Evolutionary conservation across 2,888 invertebrate genomes (phyloP).

Genomic region (Deilephila porcellus): DNA sequence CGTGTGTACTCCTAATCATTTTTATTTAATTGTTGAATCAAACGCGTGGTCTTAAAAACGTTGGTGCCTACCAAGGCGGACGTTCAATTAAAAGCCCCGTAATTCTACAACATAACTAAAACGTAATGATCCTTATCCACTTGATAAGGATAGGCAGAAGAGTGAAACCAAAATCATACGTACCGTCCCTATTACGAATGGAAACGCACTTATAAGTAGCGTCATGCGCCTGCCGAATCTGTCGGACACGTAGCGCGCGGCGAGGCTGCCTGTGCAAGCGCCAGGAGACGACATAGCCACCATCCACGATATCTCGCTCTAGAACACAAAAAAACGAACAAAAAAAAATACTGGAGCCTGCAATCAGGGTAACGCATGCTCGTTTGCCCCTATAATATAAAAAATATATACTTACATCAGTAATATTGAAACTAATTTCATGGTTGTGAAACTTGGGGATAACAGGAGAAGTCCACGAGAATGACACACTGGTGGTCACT

Average conservation of each 20-base stretch:
- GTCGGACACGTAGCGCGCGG: conserved; percentile 57
- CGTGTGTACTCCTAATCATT: too few species aligned
- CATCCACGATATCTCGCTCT: conserved; percentile 68
- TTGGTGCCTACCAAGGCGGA: too few species aligned
- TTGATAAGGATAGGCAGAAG: not conserved
- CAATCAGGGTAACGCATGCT: too few species aligned
- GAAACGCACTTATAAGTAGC: conserved; percentile 59
- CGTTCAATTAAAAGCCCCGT: too few species aligned
- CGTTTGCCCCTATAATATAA: not conserved
- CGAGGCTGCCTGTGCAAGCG: conserved; percentile 59
- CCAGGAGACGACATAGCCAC: conserved; percentile 59
- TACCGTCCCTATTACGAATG: conserved; percentile 63
- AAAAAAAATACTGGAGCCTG: not conserved
- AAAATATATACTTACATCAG: conserved; percentile 50
- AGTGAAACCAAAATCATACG: conserved; percentile 28
- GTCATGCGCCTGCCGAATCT: conserved; percentile 60
- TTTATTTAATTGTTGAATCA: too few species aligned
- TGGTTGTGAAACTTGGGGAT: conserved; percentile 57
- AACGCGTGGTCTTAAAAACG: too few species aligned
- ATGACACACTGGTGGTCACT: conserved; percentile 57
- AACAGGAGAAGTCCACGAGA: conserved; percentile 64
- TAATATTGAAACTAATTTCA: conserved; percentile 51
- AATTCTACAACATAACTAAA: too few species aligned
- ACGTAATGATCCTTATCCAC: too few species aligned
- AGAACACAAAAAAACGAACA: conserved; percentile 37